Evolutionary conservation across 2,113 vertebrate genomes (phyloP).

Genomic region (Nestor notabilis): DNA sequence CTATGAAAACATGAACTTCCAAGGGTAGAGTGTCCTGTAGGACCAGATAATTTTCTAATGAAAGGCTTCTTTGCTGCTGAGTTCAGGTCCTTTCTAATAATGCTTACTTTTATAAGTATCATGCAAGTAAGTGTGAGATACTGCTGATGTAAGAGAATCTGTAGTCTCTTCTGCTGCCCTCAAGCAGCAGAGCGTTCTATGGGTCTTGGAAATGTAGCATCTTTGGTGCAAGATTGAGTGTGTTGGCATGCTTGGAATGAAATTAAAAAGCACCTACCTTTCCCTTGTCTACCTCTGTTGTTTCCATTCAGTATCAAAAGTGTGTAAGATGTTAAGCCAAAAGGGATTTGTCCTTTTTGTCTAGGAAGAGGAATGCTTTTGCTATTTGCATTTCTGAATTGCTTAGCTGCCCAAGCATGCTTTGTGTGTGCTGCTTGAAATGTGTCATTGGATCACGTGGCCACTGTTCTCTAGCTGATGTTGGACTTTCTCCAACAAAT

Average conservation of each 20-base stretch:
- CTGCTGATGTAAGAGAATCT: constrained; percentile 15
- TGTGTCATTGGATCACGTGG: constrained; percentile 92
- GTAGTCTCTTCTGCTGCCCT: neutral
- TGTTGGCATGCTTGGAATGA: constrained; percentile 35
- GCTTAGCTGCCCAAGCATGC: constrained; percentile 97
- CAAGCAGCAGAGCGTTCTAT: constrained; percentile 3
- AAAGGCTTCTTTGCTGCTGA: neutral
- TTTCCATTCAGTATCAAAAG: constrained; percentile 62
- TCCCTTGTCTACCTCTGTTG: constrained; percentile 37
- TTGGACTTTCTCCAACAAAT: constrained; percentile 99
- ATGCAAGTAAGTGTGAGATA: neutral
- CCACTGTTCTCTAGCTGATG: constrained; percentile 86
- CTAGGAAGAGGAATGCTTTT: constrained; percentile 82
- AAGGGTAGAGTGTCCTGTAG: neutral
- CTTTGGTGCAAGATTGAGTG: neutral
- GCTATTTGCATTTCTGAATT: constrained; percentile 95
- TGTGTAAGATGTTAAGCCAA: constrained; percentile 86
- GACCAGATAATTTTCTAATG: neutral
- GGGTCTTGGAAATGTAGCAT: neutral
- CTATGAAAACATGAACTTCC: neutral
- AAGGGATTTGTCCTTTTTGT: constrained; percentile 95
- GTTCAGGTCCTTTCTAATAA: neutral
- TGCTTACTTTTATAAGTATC: neutral
- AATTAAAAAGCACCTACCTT: constrained; percentile 8
- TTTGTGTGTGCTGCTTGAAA: constrained; percentile 86